Base-by-base conservation (phyloP, 2,113 vertebrate genomes). In the Hyla sarda region DNA sequence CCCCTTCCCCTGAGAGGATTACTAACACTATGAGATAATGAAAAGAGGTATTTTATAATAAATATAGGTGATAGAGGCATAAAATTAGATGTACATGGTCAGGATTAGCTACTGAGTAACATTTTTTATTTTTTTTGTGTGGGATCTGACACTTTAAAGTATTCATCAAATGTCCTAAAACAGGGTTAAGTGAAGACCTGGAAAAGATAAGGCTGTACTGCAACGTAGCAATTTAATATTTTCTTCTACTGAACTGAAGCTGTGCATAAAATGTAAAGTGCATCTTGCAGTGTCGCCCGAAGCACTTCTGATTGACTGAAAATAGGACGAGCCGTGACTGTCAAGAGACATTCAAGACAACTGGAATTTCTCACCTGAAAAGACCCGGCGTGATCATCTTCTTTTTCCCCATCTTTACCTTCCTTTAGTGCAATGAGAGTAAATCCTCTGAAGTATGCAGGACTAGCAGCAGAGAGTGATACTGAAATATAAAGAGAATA, bases 391-490 rank as follows among this genome's bases (percentile, higher is more conserved):
- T 99, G 98, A 90, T 99, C 97, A 6, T 98, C 96, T 48, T 99
- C 97, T 79, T 94, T 96, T 88, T 98, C 97, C 14, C 98, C 98
- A 62, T 96, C 96, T 88, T 95, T 90, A 13, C 96, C 97, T 82
- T 99, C 97, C 90, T 93, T 98, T 83, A 99, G 92, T 87, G 97
- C 96, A 1, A 99, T 97, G 81, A 99, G 87, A 0, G 95, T 99
- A 93, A 99, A 99, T 32, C 97, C 98, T 94, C 97, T 94, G 81
- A 99, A 99, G 92, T 99, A 99, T 32, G 97, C 96, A 13, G 97
- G 96, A 74, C 94, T 96, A 87, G 96, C 92, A 65, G 98, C 96
- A 48, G 92, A 96, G 84, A 99, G 93, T 0, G 95, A 96, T 92
- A 99, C 98, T 99, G 89, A 17, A 84, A 87, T 16, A 83, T 82